These are phyloP conservation scores for Syngnathoides biaculeatus DNA, from an alignment of 2,113 vertebrate genomes.

Conservation along the genomic window DNA sequence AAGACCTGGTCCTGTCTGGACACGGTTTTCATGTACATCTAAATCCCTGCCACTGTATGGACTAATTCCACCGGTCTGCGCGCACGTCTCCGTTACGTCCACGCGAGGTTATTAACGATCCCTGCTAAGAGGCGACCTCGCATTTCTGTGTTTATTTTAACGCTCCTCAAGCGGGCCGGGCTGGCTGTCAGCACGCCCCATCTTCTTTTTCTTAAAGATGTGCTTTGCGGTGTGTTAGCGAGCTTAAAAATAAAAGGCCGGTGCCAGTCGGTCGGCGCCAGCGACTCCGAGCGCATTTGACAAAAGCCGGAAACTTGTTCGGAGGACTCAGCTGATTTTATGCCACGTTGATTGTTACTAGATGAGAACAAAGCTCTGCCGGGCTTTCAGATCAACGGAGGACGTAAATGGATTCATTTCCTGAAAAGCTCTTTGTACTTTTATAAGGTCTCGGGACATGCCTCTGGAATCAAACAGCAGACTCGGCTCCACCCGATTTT, in stretches of 20 bases:
- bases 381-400: not conserved
- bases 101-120: not conserved
- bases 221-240: not conserved
- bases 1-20: not conserved
- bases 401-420: not conserved
- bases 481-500: not conserved
- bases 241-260: not conserved
- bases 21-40: not conserved
- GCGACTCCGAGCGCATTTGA: not conserved
- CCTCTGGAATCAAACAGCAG: not conserved
- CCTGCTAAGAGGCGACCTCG: not conserved
- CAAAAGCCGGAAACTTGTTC: not conserved
- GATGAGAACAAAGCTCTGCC: not conserved
- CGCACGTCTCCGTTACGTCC: not conserved
- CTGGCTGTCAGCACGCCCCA: too few species aligned
- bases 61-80: not conserved
- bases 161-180: not conserved
- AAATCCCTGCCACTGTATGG: slow-evolving; percentile 3
- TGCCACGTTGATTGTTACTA: not conserved
- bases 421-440: not conserved
- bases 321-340: not conserved
- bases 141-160: slow-evolving; percentile 7
- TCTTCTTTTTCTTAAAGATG: not conserved
- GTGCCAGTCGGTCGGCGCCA: not conserved
- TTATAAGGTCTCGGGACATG: not conserved